These are phyloP conservation scores for Caenorhabditis auriculariae DNA, from an alignment of 2,888 invertebrate species.

Conservation along the genomic window DNA sequence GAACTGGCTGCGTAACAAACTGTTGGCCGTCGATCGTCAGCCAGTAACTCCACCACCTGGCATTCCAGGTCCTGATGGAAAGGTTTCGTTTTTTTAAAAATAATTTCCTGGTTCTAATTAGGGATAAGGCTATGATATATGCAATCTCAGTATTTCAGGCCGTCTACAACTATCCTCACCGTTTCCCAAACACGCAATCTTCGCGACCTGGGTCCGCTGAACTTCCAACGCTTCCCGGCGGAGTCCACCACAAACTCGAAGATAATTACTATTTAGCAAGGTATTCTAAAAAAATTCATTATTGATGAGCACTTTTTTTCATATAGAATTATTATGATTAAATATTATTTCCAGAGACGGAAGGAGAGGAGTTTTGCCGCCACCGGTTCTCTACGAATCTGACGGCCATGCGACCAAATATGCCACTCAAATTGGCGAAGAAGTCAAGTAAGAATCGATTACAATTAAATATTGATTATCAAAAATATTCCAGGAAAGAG, in stretches of 20 bases:
- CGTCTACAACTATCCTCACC: conserved; percentile 48
- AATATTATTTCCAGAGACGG: conserved; percentile 72
- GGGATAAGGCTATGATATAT: neutral
- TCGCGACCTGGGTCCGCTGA: conserved; percentile 78
- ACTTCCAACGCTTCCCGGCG: conserved; percentile 71
- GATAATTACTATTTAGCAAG: conserved; percentile 78
- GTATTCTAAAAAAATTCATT: conserved; percentile 6
- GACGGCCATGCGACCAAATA: conserved; percentile 18
- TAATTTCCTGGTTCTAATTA: conserved; percentile 3
- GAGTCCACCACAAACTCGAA: conserved; percentile 77
- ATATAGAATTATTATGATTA: neutral
- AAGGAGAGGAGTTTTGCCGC: conserved; percentile 77
- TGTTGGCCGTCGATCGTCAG: conserved; percentile 53
- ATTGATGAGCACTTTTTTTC: neutral
- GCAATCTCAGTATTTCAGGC: conserved; percentile 21
- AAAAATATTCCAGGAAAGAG: conserved; percentile 24
- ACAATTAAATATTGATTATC: neutral
- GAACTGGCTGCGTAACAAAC: conserved; percentile 52
- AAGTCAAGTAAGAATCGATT: conserved; percentile 7
- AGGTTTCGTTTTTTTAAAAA: conserved; percentile 24
- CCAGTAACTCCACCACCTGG: conserved; percentile 53
- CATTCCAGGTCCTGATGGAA: conserved; percentile 51
- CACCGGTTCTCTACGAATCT: conserved; percentile 63
- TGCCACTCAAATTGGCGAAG: conserved; percentile 14
- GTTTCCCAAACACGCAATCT: conserved; percentile 59